These are phyloP conservation scores for Aporophyla lueneburgensis DNA, from an alignment of 2,888 invertebrate genomes.

Conservation along the genomic window DNA sequence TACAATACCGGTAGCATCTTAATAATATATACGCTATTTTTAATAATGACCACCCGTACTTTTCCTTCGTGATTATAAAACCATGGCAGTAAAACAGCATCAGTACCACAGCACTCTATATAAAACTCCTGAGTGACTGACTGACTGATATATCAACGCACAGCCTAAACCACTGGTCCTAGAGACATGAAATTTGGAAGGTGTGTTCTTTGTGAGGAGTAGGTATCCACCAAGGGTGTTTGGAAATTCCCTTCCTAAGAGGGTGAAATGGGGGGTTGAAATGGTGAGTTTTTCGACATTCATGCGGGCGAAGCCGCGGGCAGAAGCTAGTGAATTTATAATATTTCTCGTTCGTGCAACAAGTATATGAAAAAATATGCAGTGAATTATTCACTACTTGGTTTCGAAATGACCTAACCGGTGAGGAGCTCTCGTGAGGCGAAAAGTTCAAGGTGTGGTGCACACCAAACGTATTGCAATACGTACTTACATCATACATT, in stretches of 20 bases:
- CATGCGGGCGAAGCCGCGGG: too few relatives aligned
- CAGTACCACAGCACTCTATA: conserved; percentile 23
- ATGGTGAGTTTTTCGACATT: too few relatives aligned
- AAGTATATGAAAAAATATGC: conserved; percentile 52
- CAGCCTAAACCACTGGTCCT: too few relatives aligned
- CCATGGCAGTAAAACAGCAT: conserved; percentile 29
- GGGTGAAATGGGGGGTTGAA: too few relatives aligned
- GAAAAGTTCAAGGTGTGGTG: conserved; percentile 82
- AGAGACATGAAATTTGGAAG: too few relatives aligned
- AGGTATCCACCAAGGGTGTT: too few relatives aligned
- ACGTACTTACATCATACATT: conserved; percentile 50
- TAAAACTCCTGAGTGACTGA: too few relatives aligned
- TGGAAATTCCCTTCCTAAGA: too few relatives aligned
- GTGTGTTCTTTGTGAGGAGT: too few relatives aligned
- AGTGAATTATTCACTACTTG: conserved; percentile 59
- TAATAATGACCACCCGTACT: conserved; percentile 7
- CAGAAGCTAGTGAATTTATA: conserved; percentile 22
- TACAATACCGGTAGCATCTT: conserved; percentile 19
- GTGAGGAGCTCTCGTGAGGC: conserved; percentile 68
- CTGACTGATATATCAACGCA: too few relatives aligned
- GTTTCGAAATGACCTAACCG: conserved; percentile 74
- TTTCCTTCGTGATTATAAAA: conserved; percentile 37
- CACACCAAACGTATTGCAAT: conserved; percentile 42
- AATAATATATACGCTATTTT: conserved; percentile 3
- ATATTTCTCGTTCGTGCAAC: conserved; percentile 52